Evolutionary conservation across 1,140 invertebrate species (phyloP), one percentile per base, ranked within the genome.

Genomic region (Pseudobourletiella spinata): DNA sequence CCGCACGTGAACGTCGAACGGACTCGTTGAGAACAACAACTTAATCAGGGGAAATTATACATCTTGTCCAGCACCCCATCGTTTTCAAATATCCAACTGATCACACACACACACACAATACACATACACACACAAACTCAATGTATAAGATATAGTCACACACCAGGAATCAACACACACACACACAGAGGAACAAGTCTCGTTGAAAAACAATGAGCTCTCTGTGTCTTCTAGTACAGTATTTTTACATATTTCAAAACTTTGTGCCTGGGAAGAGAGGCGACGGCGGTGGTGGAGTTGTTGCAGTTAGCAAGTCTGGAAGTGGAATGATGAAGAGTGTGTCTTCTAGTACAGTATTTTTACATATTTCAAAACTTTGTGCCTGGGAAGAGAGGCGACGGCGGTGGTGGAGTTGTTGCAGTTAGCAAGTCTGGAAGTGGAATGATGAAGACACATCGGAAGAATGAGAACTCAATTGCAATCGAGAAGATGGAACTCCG

Each of bases 391-490:
- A n/a, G n/a, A n/a, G n/a, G n/a, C n/a, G n/a, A n/a, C n/a, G n/a
- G n/a, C n/a, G n/a, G n/a, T n/a, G n/a, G n/a, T n/a, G n/a, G 32
- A n/a, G n/a, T n/a, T 39, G 32, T 39, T 39, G 8, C 8, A 39
- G 32, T 61, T 56, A 26, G 32, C 43, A 54, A 46, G 48, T 51
- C 59, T 60, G 42, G 30, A 43, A 54, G 42, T 61, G 22, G 63
- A 65, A 61, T 61, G 64, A 65, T 65, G 64, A 65, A 65, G 64
- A 65, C 64, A 65, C 59, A 58, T 61, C 29, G 39, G 35, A 62
- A 66, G 64, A 63, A 59, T 66, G 64, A 66, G 60, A 66, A 66
- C 64, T 66, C 64, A 66, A 66, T 66, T 61, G 46, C 64, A 62
- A 66, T 66, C 59, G 59, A 65, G 64, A 57, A 63, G 61, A 57